Conservation (phyloP, 1,140 invertebrate genomes). For the Teleopsis dalmanni region DNA sequence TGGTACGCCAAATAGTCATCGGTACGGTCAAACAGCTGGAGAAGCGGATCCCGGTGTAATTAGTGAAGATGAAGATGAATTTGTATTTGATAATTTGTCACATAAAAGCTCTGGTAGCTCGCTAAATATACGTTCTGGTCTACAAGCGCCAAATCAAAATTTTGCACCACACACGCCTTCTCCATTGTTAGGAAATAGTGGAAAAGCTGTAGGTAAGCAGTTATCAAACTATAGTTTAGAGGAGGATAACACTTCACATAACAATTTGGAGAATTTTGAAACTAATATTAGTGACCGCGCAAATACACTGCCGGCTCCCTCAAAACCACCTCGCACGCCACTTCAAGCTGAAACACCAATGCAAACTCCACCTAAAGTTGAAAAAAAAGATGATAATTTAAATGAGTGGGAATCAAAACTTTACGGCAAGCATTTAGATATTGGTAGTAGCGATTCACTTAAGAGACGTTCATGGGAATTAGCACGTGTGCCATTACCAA, state of each 20-base stretch:
- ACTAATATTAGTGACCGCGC: conserved; percentile 44
- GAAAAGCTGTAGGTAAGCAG: conserved; percentile 22
- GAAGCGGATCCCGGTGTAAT: conserved; percentile 84
- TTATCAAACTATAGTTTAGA: conserved; percentile 17
- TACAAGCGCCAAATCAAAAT: conserved; percentile 45
- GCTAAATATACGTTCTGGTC: conserved; percentile 53
- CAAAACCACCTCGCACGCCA: conserved; percentile 35
- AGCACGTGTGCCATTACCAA: conserved; percentile 25
- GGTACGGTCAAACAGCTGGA: conserved; percentile 52
- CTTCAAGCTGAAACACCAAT: conserved; percentile 9
- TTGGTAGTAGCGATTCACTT: conserved; percentile 34
- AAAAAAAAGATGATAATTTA: conserved; percentile 33
- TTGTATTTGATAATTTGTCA: conserved; percentile 79
- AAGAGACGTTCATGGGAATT: conserved; percentile 40
- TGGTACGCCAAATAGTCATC: conserved; percentile 33
- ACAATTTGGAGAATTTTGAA: conserved; percentile 39
- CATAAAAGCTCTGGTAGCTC: conserved; percentile 82
- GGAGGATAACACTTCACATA: conserved; percentile 29
- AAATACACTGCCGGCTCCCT: conserved; percentile 41
- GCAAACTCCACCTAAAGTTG: neutral
- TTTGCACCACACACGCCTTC: conserved; percentile 32
- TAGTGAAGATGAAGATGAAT: conserved; percentile 82
- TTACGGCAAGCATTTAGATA: conserved; percentile 54
- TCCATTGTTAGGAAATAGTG: conserved; percentile 21
- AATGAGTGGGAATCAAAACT: conserved; percentile 81